Conservation (phyloP, 1,140 invertebrate genomes). For the Lordiphosa mommai region DNA sequence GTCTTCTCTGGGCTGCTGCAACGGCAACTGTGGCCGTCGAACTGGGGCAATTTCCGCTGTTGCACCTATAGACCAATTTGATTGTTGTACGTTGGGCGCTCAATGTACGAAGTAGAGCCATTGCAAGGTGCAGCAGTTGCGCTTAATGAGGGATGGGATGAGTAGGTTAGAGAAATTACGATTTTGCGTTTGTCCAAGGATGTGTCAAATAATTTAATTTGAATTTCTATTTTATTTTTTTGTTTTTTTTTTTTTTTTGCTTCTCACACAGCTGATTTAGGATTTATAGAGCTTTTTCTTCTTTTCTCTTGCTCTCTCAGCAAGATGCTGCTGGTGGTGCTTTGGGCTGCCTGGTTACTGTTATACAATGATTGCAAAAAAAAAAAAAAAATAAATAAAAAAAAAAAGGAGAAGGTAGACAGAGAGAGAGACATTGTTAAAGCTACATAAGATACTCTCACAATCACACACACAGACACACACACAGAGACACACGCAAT, state of each 20-base stretch:
- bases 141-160: background rate
- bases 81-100: constrained; percentile 68
- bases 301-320: constrained; percentile 13
- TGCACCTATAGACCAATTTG: constrained; percentile 63
- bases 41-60: constrained; percentile 21
- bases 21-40: constrained; percentile 19
- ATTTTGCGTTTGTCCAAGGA: background rate
- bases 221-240: constrained; percentile 3
- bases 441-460: constrained; percentile 25
- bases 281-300: constrained; percentile 35
- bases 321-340: constrained; percentile 20
- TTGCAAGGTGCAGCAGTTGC: constrained; percentile 45
- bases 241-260: constrained; percentile 1
- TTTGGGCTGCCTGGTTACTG: constrained; percentile 16
- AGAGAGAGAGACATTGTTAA: constrained; percentile 25
- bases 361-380: constrained; percentile 64
- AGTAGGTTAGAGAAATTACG: background rate
- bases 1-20: constrained; percentile 7
- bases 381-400: constrained; percentile 12
- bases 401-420: constrained; percentile 11
- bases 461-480: background rate
- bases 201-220: background rate
- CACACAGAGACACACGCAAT: background rate
- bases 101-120: constrained; percentile 78
- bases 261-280: constrained; percentile 12